Evolutionary conservation across 53 echinoderm and acorn worm species (phyloP).

Genomic region (Luidia sarsii): DNA sequence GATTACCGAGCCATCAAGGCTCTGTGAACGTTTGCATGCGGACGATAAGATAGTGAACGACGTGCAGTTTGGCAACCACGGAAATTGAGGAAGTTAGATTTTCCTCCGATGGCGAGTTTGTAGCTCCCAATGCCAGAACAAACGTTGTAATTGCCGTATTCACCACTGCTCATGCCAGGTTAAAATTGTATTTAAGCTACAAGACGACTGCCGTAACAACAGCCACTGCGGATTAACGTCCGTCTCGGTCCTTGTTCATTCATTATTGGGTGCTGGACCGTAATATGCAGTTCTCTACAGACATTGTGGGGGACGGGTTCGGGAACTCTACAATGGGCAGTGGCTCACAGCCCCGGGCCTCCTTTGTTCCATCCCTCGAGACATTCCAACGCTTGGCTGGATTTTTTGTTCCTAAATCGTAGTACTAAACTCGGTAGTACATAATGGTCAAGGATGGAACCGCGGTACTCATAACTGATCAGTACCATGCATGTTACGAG

Average conservation of each 20-base stretch:
- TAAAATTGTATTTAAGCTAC: conserved; percentile 27
- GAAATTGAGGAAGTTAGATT: neutral
- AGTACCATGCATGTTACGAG: conserved; percentile 34
- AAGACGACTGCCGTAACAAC: conserved; percentile 8
- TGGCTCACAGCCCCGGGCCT: conserved; percentile 15
- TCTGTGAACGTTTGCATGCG: conserved; percentile 19
- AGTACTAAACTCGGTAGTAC: conserved; percentile 14
- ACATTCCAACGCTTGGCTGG: conserved; percentile 16
- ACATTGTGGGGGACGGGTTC: conserved; percentile 28
- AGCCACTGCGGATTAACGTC: conserved; percentile 6
- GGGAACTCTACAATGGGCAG: conserved; percentile 8
- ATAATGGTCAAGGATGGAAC: conserved; percentile 7
- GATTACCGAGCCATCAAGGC: neutral
- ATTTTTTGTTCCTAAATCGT: neutral
- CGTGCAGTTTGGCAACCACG: neutral
- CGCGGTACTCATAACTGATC: neutral
- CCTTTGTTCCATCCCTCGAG: conserved; percentile 18
- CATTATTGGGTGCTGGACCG: too few relatives aligned
- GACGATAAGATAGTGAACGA: neutral
- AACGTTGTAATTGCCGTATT: conserved; percentile 6
- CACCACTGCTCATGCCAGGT: conserved; percentile 37
- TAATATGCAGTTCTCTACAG: neutral
- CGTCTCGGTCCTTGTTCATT: too few relatives aligned
- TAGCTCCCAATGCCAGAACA: neutral
- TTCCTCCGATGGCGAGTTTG: neutral